Evolutionary conservation across 1,140 invertebrate genomes (phyloP).

Genomic region (Metaphire vulgaris): DNA sequence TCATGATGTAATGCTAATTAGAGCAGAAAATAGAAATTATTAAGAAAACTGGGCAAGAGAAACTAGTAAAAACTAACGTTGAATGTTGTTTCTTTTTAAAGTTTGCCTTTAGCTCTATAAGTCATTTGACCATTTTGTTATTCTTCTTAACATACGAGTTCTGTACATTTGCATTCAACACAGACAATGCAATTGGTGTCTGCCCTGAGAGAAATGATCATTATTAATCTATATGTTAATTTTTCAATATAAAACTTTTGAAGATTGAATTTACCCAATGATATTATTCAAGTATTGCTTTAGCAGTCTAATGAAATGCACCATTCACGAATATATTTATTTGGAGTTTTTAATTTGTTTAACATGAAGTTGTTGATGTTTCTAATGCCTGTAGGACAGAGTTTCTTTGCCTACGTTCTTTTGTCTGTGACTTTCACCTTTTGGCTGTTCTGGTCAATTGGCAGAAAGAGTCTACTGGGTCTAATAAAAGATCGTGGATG

Average conservation of each 20-base stretch:
- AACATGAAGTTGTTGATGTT: too few species aligned
- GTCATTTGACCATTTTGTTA: too few species aligned
- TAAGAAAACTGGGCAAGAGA: too few species aligned
- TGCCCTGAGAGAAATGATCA: not conserved
- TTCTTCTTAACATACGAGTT: too few species aligned
- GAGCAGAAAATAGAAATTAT: too few species aligned
- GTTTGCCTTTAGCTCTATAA: too few species aligned
- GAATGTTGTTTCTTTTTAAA: too few species aligned
- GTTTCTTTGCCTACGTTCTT: conserved; percentile 70
- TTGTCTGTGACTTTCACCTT: conserved; percentile 70
- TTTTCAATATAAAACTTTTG: not conserved
- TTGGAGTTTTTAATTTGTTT: conserved; percentile 22
- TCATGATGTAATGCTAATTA: too few species aligned
- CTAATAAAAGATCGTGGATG: conserved; percentile 65
- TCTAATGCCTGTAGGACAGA: conserved; percentile 58
- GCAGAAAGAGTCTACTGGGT: conserved; percentile 59
- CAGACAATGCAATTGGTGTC: too few species aligned
- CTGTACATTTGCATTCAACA: too few species aligned
- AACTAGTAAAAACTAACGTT: too few species aligned
- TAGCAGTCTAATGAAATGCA: not conserved
- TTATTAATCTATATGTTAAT: not conserved
- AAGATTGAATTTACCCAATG: not conserved
- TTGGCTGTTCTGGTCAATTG: conserved; percentile 63
- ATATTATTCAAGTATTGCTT: not conserved
- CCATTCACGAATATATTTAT: conserved; percentile 1